These are phyloP conservation scores for Thunnus maccoyii DNA, from an alignment of 2,113 vertebrate genomes.

Conservation along the genomic window DNA sequence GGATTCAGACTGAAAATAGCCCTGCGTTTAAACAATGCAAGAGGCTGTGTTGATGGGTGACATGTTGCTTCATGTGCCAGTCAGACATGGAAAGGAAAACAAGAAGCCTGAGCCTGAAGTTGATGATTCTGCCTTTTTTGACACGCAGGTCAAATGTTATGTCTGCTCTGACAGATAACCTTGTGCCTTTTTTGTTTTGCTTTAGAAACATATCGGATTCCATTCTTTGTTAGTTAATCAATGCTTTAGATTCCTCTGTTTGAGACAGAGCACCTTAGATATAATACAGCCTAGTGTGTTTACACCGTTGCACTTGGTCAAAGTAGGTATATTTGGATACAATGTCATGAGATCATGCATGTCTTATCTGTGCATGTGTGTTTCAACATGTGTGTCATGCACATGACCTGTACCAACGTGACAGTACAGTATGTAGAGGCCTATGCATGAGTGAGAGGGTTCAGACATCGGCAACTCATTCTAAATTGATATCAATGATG, in stretches of 20 bases:
- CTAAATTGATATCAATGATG: not conserved
- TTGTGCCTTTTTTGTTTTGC: not conserved
- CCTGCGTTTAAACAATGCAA: too few relatives aligned
- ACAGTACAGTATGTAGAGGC: too few relatives aligned
- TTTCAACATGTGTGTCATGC: not conserved
- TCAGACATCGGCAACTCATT: too few relatives aligned
- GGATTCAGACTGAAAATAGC: too few relatives aligned
- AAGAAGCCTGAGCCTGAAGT: not conserved
- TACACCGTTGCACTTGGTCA: too few relatives aligned
- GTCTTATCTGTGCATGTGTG: not conserved
- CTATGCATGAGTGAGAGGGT: too few relatives aligned
- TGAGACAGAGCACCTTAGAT: not conserved
- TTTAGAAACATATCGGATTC: not conserved
- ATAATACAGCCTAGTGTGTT: not conserved
- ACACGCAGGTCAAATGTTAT: slow-evolving; percentile 22
- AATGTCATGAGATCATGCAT: too few relatives aligned
- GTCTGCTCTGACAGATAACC: slow-evolving; percentile 33
- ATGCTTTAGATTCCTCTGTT: not conserved
- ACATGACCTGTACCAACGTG: not conserved
- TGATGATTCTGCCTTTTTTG: not conserved
- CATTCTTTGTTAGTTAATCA: not conserved
- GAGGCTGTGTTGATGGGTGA: too few relatives aligned
- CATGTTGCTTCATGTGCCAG: too few relatives aligned
- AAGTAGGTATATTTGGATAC: too few relatives aligned
- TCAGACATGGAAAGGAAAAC: too few relatives aligned